Evolutionary conservation across 2,888 invertebrate genomes (phyloP).

Genomic region (Drosophila prolongata): DNA sequence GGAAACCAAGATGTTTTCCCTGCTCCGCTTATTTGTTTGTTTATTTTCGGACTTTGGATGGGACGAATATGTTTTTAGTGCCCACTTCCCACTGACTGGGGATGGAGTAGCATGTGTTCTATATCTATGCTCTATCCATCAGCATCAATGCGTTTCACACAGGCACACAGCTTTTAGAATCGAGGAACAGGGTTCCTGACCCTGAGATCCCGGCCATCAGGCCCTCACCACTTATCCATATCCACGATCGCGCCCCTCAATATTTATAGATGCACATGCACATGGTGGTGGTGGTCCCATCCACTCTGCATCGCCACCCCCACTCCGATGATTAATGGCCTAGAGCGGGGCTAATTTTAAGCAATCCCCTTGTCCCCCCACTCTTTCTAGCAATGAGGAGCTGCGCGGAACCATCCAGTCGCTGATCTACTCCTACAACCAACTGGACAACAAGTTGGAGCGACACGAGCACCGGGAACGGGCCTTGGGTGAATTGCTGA

Average conservation of each 20-base stretch:
- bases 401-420: conserved; percentile 91
- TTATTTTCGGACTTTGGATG: conserved; percentile 58
- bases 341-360: conserved; percentile 40
- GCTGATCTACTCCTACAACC: conserved; percentile 91
- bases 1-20: conserved; percentile 52
- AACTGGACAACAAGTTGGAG: conserved; percentile 92
- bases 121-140: conserved; percentile 52
- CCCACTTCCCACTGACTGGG: conserved; percentile 53
- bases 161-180: conserved; percentile 40
- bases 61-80: conserved; percentile 41
- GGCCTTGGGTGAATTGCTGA: conserved; percentile 91
- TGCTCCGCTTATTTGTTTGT: conserved; percentile 62
- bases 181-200: conserved; percentile 74
- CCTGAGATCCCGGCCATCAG: conserved; percentile 55
- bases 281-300: conserved; percentile 38
- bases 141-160: conserved; percentile 67
- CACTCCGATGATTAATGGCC: conserved; percentile 52
- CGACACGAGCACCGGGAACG: conserved; percentile 93
- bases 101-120: conserved; percentile 39
- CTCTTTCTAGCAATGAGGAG: conserved; percentile 76
- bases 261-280: conserved; percentile 48
- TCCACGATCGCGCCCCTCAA: conserved; percentile 40
- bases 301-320: conserved; percentile 11
- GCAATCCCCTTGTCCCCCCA: conserved; percentile 6
- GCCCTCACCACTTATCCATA: conserved; percentile 14